Conservation (phyloP, 2,797 vertebrate species). For the Tinamus major region DNA sequence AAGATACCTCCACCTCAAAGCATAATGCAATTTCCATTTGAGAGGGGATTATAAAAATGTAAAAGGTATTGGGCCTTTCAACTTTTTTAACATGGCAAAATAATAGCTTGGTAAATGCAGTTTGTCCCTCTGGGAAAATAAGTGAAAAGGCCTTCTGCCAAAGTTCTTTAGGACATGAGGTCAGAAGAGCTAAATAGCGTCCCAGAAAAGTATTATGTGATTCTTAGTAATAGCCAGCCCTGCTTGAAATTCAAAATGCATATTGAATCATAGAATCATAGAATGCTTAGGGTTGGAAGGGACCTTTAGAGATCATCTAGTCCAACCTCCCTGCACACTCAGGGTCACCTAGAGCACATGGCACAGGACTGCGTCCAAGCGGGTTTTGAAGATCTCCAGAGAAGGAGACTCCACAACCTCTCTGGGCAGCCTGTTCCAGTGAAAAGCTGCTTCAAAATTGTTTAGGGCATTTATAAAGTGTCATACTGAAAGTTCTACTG, state of each 20-base stretch:
- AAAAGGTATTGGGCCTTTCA: conserved; percentile 1
- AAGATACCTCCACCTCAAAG: neutral
- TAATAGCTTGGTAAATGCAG: neutral
- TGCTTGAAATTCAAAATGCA: conserved; percentile 5
- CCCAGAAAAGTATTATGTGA: conserved; percentile 18
- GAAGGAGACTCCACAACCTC: too few relatives aligned
- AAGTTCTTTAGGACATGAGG: neutral
- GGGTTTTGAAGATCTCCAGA: too few relatives aligned
- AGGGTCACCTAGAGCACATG: too few relatives aligned
- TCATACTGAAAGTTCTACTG: neutral
- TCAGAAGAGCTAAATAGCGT: neutral
- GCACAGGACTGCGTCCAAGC: too few relatives aligned
- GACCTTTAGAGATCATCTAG: too few relatives aligned
- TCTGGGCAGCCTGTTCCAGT: too few relatives aligned
- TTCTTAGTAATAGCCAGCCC: neutral
- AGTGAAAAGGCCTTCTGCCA: neutral
- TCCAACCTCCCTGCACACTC: too few relatives aligned
- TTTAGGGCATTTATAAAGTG: neutral
- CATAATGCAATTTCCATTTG: neutral
- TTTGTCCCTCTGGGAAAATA: neutral
- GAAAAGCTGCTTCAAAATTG: neutral
- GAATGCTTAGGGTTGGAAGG: too few relatives aligned
- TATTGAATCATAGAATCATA: too few relatives aligned
- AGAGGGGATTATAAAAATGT: neutral
- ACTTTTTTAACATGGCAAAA: neutral